phyloP scores from a whole-genome alignment of 2,797 vertebrate species.

The Podarcis siculus region DNA sequence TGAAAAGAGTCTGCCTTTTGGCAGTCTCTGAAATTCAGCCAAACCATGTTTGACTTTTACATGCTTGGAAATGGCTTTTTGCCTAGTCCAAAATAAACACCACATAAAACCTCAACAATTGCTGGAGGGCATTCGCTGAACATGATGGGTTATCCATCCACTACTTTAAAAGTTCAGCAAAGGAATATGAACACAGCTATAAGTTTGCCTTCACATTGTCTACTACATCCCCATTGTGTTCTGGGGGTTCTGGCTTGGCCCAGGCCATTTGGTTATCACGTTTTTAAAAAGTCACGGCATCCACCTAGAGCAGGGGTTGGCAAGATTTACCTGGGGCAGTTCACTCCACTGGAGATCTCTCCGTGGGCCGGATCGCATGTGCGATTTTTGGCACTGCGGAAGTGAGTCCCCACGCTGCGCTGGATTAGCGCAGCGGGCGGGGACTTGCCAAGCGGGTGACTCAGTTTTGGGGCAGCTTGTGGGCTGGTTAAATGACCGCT shows the following conservation, averaged over 20 bases:
- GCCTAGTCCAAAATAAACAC: conserved; percentile 64
- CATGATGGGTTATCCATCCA: conserved; percentile 30
- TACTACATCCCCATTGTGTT: neutral
- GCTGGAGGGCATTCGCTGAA: conserved; percentile 50
- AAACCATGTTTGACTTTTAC: conserved; percentile 61
- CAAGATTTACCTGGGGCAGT: no score
- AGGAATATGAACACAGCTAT: conserved; percentile 32
- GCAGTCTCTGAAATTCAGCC: conserved; percentile 43
- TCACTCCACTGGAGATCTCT: no score
- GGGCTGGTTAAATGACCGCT: no score
- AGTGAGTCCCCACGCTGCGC: no score
- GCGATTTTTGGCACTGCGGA: no score
- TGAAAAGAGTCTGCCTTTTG: conserved; percentile 53
- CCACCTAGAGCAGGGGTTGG: neutral
- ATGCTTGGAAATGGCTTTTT: conserved; percentile 46
- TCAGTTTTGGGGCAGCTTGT: no score
- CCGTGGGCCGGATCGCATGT: no score
- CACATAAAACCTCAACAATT: conserved; percentile 24
- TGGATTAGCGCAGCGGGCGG: no score
- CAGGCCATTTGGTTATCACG: neutral
- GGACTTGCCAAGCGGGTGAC: no score
- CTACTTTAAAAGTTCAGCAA: conserved; percentile 37
- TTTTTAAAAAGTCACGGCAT: neutral
- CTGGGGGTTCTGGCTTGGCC: conserved; percentile 8
- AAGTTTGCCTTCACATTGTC: conserved; percentile 2